Evolutionary conservation across 1,140 invertebrate genomes (phyloP).

Genomic region (Aphelinus atriplicis): DNA sequence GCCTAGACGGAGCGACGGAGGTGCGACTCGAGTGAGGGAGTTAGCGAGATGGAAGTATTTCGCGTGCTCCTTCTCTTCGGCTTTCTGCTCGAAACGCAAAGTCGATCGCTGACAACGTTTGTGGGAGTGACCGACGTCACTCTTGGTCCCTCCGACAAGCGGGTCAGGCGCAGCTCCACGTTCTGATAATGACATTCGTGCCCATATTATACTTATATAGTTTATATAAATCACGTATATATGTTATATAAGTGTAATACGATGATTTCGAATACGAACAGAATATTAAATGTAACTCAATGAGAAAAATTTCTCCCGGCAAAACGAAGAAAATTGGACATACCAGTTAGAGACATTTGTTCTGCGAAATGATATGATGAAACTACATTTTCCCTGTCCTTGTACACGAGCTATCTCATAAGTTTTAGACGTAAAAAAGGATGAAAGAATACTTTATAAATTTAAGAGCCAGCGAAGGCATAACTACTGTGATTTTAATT

Average conservation of each 20-base stretch:
- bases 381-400: conserved; percentile 45
- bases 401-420: conserved; percentile 61
- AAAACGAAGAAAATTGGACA: conserved; percentile 42
- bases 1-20: conserved; percentile 36
- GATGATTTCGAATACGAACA: conserved; percentile 12
- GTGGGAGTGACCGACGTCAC: conserved; percentile 64
- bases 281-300: conserved; percentile 22
- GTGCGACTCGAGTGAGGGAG: conserved; percentile 42
- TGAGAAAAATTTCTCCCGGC: conserved; percentile 6
- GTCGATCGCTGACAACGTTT: conserved; percentile 56
- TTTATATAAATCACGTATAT: conserved; percentile 4
- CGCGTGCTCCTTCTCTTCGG: conserved; percentile 45
- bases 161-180: conserved; percentile 51
- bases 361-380: conserved; percentile 31
- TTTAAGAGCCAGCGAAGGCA: conserved; percentile 66
- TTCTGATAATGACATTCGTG: conserved; percentile 4
- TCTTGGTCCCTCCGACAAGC: conserved; percentile 66
- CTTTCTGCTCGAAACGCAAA: conserved; percentile 39
- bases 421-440: conserved; percentile 56
- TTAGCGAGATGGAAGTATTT: conserved; percentile 40
- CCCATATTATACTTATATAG: conserved; percentile 28
- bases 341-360: conserved; percentile 35
- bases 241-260: conserved; percentile 32
- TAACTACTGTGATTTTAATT: conserved; percentile 69
- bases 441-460: conserved; percentile 56